phyloP scores from a whole-genome alignment of 2,113 vertebrate genomes.

The Acrocephalus kingi region DNA sequence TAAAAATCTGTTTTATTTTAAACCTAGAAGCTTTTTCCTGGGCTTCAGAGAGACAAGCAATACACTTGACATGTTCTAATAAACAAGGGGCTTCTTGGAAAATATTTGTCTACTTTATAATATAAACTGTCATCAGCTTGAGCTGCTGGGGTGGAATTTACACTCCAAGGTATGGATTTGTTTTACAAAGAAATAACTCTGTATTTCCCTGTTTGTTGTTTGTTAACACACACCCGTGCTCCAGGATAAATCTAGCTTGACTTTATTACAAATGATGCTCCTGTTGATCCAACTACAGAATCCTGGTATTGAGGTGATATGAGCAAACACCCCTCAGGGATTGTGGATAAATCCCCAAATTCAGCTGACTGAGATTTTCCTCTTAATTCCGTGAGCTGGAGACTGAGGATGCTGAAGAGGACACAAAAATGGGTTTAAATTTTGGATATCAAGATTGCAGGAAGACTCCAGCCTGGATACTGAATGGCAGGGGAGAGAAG shows the following conservation, averaged over 20 bases:
- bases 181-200: neutral
- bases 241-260: neutral
- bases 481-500: neutral
- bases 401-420: neutral
- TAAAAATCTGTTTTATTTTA: neutral
- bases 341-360: neutral
- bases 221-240: neutral
- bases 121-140: neutral
- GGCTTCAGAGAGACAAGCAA: neutral
- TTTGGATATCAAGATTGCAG: neutral
- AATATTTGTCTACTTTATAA: neutral
- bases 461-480: neutral
- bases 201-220: neutral
- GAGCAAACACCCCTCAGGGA: neutral
- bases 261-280: neutral
- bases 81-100: neutral
- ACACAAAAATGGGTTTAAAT: neutral
- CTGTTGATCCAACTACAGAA: neutral
- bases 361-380: neutral
- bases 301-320: neutral
- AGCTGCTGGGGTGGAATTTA: neutral
- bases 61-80: neutral
- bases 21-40: neutral
- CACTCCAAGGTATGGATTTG: neutral
- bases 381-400: neutral